Evolutionary conservation across 2,797 vertebrate genomes (phyloP).

Genomic region (Intellagama lesueurii): DNA sequence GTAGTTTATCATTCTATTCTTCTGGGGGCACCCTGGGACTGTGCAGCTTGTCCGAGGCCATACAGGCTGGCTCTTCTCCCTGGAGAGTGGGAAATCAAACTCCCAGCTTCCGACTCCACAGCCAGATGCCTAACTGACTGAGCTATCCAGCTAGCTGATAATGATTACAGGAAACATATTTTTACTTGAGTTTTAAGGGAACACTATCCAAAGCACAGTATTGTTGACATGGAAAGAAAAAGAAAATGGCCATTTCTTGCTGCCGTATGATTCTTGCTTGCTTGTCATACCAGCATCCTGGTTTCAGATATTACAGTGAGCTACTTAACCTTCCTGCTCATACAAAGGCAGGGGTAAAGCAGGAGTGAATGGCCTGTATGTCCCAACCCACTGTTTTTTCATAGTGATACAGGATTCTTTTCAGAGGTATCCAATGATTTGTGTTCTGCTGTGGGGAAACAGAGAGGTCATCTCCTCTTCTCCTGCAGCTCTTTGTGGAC

Average conservation of each 20-base stretch:
- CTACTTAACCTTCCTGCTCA: background rate
- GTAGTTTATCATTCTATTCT: too few relatives aligned
- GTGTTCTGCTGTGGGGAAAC: too few relatives aligned
- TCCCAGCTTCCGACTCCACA: too few relatives aligned
- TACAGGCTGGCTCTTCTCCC: too few relatives aligned
- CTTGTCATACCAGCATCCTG: background rate
- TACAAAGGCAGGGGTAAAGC: background rate
- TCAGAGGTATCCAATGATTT: too few relatives aligned
- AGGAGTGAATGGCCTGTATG: background rate
- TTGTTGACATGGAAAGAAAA: background rate
- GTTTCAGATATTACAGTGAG: background rate
- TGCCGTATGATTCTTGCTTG: background rate
- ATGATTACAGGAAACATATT: background rate
- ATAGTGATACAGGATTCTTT: too few relatives aligned
- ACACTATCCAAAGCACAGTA: background rate
- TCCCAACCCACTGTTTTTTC: background rate
- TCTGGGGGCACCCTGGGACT: too few relatives aligned
- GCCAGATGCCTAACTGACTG: too few relatives aligned
- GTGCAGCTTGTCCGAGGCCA: too few relatives aligned
- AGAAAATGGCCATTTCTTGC: background rate
- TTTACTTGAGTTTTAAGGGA: background rate
- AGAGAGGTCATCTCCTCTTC: too few relatives aligned
- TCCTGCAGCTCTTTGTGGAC: too few relatives aligned
- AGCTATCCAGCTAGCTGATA: background rate
- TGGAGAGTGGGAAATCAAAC: too few relatives aligned